Conservation (phyloP, 1,140 invertebrate species). For the Euborellia annulipes region DNA sequence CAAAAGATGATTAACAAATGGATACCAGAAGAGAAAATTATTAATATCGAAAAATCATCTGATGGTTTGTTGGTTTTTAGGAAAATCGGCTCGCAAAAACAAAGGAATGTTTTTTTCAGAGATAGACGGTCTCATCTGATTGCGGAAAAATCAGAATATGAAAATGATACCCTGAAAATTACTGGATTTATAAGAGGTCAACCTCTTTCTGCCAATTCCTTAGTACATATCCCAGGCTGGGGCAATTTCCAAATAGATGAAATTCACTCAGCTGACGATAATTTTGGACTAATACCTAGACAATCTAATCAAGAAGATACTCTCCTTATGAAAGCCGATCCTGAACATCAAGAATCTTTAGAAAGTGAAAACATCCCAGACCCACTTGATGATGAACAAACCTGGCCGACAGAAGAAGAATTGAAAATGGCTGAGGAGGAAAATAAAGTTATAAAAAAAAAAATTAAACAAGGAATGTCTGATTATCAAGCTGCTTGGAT, state of each 20-base stretch:
- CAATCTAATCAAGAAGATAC: conserved; percentile 23
- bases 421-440: conserved; percentile 51
- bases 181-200: conserved; percentile 72
- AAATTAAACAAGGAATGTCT: conserved; percentile 85
- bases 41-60: conserved; percentile 50
- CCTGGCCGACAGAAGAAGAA: conserved; percentile 88
- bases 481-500: conserved; percentile 97
- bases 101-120: conserved; percentile 50
- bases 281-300: background rate
- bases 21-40: conserved; percentile 69
- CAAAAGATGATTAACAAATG: conserved; percentile 60
- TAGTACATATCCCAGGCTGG: conserved; percentile 78
- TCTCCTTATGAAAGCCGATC: conserved; percentile 48
- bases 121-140: conserved; percentile 65
- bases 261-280: conserved; percentile 30
- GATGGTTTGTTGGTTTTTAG: conserved; percentile 68
- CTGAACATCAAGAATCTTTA: conserved; percentile 50
- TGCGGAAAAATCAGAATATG: conserved; percentile 60
- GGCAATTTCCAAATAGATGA: conserved; percentile 83
- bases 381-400: conserved; percentile 90
- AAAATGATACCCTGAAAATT: conserved; percentile 58
- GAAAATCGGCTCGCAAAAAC: conserved; percentile 66
- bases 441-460: conserved; percentile 37
- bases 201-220: conserved; percentile 66
- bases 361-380: conserved; percentile 67